These are phyloP conservation scores for Embidobia sp. DNA, from an alignment of 2,888 invertebrate species.

Conservation along the genomic window DNA sequence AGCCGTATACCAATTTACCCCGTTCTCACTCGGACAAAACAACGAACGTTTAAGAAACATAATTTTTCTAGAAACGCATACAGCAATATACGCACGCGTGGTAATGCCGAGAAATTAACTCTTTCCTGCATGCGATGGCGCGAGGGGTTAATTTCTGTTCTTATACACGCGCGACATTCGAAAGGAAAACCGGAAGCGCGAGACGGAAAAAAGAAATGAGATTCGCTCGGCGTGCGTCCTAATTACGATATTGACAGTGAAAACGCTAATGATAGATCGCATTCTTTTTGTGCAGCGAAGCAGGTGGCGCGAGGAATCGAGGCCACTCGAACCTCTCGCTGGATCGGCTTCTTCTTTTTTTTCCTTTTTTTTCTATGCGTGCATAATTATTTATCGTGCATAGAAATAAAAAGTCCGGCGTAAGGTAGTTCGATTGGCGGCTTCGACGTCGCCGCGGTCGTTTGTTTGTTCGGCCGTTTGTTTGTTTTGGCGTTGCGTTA, in stretches of 20 bases:
- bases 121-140: constrained; percentile 41
- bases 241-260: constrained; percentile 67
- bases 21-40: constrained; percentile 24
- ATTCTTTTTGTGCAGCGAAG: constrained; percentile 65
- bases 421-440: no score
- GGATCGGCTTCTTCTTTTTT: constrained; percentile 35
- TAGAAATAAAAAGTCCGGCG: no score
- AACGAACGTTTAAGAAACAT: constrained; percentile 7
- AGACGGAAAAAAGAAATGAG: constrained; percentile 63
- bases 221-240: constrained; percentile 62
- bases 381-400: constrained; percentile 30
- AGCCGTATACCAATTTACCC: constrained; percentile 8
- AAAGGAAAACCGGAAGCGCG: constrained; percentile 66
- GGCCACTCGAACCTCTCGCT: constrained; percentile 52
- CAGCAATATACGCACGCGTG: neutral
- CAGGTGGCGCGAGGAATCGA: constrained; percentile 64
- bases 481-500: constrained; percentile 15
- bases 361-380: constrained; percentile 11
- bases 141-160: constrained; percentile 39
- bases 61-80: neutral
- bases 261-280: constrained; percentile 66
- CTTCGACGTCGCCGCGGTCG: no score
- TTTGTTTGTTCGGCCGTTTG: neutral
- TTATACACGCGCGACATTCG: constrained; percentile 43
- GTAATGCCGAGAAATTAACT: constrained; percentile 44